Evolutionary conservation across 2,113 vertebrate species (phyloP).

Genomic region (Copsychus sechellarum): DNA sequence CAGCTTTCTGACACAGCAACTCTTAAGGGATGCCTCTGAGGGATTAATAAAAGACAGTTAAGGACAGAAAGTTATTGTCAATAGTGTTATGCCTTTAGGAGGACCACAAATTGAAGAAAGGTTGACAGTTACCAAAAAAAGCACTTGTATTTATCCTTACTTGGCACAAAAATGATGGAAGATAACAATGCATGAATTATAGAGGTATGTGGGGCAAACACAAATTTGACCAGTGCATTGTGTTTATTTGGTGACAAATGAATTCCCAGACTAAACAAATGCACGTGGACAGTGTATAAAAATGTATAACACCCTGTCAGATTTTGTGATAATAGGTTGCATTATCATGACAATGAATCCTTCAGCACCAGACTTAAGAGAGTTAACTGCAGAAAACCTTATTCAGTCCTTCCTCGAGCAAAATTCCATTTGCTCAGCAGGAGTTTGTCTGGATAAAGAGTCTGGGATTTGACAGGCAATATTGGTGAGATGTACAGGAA

Average conservation of each 20-base stretch:
- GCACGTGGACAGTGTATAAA: not conserved
- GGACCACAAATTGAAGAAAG: not conserved
- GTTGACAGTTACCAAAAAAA: not conserved
- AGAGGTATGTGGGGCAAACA: not conserved
- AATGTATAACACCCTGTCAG: not conserved
- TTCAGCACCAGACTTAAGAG: not conserved
- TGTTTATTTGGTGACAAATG: not conserved
- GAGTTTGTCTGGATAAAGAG: not conserved
- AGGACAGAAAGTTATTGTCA: not conserved
- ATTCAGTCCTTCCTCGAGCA: not conserved
- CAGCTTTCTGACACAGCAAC: not conserved
- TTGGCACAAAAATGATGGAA: not conserved
- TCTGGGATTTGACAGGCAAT: not conserved
- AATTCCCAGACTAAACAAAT: not conserved
- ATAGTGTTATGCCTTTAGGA: not conserved
- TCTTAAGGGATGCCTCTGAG: not conserved
- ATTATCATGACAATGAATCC: not conserved
- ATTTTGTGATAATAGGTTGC: not conserved
- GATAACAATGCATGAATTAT: not conserved
- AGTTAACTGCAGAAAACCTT: not conserved
- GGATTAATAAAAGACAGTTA: not conserved
- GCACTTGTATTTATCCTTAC: not conserved
- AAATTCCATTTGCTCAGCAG: not conserved
- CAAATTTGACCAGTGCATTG: not conserved
- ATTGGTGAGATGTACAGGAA: not conserved